phyloP scores from a whole-genome alignment of 2,113 vertebrate species.

The Callithrix jacchus region DNA sequence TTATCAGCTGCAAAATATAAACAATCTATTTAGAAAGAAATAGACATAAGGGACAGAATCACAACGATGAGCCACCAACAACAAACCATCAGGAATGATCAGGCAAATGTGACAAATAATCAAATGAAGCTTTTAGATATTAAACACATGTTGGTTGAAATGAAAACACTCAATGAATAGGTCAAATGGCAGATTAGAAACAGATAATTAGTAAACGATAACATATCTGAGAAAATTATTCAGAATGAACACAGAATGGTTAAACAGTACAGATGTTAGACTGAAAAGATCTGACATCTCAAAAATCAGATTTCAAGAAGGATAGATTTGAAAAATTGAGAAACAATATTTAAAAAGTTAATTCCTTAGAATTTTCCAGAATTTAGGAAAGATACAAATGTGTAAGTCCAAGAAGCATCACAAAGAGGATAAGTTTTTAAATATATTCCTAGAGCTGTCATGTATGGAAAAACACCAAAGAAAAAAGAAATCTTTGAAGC shows the following conservation, averaged over 20 bases:
- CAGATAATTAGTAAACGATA: background rate
- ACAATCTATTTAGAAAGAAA: background rate
- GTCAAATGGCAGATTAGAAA: background rate
- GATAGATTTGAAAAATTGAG: background rate
- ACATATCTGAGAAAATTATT: constrained; percentile 8
- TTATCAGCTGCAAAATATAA: background rate
- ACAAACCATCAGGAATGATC: background rate
- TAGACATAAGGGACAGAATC: background rate
- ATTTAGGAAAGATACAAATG: background rate
- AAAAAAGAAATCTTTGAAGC: background rate
- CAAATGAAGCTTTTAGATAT: background rate
- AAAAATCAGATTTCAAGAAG: background rate
- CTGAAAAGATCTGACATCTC: background rate
- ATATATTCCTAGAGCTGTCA: background rate
- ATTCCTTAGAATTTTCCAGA: background rate
- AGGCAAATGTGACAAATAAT: background rate
- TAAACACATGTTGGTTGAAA: background rate
- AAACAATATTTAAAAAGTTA: constrained; percentile 4
- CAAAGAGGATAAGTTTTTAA: background rate
- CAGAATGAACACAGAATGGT: background rate
- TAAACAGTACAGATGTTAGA: background rate
- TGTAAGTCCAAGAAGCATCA: background rate
- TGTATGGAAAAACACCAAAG: background rate
- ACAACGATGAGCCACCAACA: background rate
- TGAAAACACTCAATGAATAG: background rate